Evolutionary conservation across 2,797 vertebrate species (phyloP).

Genomic region (Cryptoprocta ferox): DNA sequence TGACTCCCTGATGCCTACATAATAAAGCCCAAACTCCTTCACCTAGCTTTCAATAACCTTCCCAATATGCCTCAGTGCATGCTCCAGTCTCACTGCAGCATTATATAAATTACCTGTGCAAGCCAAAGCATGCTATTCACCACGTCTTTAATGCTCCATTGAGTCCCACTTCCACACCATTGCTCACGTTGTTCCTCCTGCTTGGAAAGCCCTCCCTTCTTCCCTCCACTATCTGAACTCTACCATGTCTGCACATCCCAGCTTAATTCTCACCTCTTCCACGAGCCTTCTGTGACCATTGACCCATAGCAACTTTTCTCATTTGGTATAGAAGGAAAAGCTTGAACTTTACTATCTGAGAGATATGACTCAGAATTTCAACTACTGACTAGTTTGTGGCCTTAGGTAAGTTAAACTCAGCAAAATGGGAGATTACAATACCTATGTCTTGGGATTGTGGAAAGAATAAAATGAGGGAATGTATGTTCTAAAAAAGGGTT

Average conservation of each 20-base stretch:
- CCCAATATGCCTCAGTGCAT: neutral
- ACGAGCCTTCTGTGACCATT: neutral
- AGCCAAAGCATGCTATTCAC: neutral
- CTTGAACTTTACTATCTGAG: neutral
- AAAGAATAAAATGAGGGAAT: neutral
- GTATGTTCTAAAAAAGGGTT: neutral
- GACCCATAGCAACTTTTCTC: neutral
- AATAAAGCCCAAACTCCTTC: constrained; percentile 35
- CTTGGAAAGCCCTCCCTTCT: neutral
- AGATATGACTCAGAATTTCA: constrained; percentile 16
- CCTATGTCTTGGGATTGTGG: neutral
- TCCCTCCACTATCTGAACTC: neutral
- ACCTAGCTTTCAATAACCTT: constrained; percentile 54
- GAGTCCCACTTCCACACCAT: neutral
- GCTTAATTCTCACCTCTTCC: neutral
- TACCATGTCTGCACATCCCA: neutral
- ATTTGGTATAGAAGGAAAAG: neutral
- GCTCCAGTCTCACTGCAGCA: neutral
- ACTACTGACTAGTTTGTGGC: neutral
- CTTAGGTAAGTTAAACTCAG: neutral
- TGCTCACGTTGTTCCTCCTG: neutral
- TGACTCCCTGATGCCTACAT: constrained; percentile 35
- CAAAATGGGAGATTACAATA: neutral
- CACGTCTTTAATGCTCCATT: neutral
- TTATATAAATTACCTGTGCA: neutral